Evolutionary conservation across 2,113 vertebrate species (phyloP).

Genomic region (Fregata magnificens): DNA sequence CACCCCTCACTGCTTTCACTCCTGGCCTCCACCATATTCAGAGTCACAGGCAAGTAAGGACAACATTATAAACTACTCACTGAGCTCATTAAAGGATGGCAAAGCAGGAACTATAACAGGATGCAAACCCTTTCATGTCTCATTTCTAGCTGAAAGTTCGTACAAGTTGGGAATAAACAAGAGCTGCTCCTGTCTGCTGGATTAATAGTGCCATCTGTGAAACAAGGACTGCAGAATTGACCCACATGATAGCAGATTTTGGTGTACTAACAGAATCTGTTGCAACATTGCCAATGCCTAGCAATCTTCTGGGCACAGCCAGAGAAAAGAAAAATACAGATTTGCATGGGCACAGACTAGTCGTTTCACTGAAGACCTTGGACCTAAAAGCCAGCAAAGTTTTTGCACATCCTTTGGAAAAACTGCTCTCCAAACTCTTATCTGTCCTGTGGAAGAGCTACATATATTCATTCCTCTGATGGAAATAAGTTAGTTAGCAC

Average conservation of each 20-base stretch:
- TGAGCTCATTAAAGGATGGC: constrained; percentile 13
- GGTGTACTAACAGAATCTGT: not conserved
- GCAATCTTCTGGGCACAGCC: not conserved
- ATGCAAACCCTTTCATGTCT: not conserved
- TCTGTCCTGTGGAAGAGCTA: not conserved
- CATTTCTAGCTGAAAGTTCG: not conserved
- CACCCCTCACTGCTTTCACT: not conserved
- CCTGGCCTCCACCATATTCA: not conserved
- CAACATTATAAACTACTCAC: not conserved
- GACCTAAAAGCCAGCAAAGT: not conserved
- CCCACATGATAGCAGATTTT: not conserved
- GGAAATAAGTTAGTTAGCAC: not conserved
- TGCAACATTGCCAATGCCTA: not conserved
- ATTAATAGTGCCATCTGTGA: constrained; percentile 9
- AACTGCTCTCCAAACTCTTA: not conserved
- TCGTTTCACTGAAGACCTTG: not conserved
- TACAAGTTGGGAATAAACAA: not conserved
- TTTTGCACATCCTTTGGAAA: not conserved
- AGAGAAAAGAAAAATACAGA: not conserved
- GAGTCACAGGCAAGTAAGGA: not conserved
- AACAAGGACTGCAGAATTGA: not conserved
- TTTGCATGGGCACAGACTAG: not conserved
- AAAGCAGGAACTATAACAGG: not conserved
- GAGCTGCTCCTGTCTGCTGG: not conserved
- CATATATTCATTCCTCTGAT: not conserved